phyloP scores from a whole-genome alignment of 2,797 vertebrate species.

The Sarcoramphus papa region DNA sequence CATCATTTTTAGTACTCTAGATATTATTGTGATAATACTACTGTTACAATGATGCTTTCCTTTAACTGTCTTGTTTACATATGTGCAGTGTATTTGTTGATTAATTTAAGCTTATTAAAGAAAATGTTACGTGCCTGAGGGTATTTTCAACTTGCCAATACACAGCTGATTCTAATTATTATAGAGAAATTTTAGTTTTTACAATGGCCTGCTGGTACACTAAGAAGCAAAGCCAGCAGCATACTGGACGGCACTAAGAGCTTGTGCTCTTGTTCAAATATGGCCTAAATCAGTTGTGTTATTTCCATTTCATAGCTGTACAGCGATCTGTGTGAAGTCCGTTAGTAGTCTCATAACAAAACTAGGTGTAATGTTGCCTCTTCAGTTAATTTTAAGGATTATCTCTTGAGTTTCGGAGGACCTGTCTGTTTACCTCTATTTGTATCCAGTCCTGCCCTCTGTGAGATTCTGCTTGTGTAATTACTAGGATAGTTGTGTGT shows the following conservation, averaged over 20 bases:
- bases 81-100: background rate
- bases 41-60: background rate
- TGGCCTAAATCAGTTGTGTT: background rate
- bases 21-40: background rate
- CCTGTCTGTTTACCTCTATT: background rate
- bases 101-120: background rate
- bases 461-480: background rate
- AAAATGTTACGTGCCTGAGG: background rate
- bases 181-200: background rate
- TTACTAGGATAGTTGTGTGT: background rate
- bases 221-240: background rate
- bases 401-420: background rate
- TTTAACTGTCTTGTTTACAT: background rate
- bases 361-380: background rate
- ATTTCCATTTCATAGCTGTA: background rate
- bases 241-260: background rate
- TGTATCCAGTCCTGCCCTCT: background rate
- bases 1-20: background rate
- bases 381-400: background rate
- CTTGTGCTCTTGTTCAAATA: background rate
- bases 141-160: background rate
- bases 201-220: background rate
- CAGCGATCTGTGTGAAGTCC: background rate
- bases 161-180: background rate
- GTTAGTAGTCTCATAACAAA: background rate